A percentile compares a stretch with the other conserved stretches of the same genome.
Evolutionary conservation across 2,888 invertebrate species (phyloP).

Genomic region (Drosophila testacea): DNA sequence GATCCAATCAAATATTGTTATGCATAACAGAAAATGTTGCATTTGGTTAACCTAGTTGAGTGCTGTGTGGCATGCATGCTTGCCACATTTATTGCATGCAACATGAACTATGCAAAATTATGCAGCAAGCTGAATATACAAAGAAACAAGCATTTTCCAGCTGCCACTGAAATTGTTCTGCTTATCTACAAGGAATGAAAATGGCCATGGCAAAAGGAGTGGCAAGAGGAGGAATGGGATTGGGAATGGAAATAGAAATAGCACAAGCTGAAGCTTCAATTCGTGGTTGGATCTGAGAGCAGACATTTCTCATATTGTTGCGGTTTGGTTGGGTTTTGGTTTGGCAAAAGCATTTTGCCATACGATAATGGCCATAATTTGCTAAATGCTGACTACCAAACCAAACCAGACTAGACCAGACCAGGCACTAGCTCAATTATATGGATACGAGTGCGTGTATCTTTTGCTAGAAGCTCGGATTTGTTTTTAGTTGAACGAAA

Average conservation of each 20-base stretch:
- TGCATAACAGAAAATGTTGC: conserved; percentile 57
- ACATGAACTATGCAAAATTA: conserved; percentile 68
- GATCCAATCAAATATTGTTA: conserved; percentile 40
- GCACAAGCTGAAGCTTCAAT: conserved; percentile 23
- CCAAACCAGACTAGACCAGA: conserved; percentile 6
- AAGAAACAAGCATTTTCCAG: conserved; percentile 30
- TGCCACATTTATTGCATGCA: conserved; percentile 54
- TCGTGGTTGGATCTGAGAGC: conserved; percentile 18
- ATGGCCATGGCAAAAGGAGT: conserved; percentile 1
- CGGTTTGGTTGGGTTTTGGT: conserved; percentile 1
- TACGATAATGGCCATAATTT: conserved; percentile 53
- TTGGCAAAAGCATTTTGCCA: conserved; percentile 21
- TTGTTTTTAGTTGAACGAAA: conserved; percentile 9
- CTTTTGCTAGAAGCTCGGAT: conserved; percentile 4
- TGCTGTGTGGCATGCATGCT: conserved; percentile 41
- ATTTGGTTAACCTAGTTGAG: conserved; percentile 63
- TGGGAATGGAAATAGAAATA: neutral
- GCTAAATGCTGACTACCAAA: conserved; percentile 29
- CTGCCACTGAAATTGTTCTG: conserved; percentile 31
- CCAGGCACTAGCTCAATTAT: conserved; percentile 21
- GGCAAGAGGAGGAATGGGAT: neutral
- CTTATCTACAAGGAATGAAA: conserved; percentile 46
- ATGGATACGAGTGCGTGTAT: neutral
- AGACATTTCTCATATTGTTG: conserved; percentile 34
- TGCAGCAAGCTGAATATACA: conserved; percentile 43